phyloP scores from a whole-genome alignment of 2,113 vertebrate species.

The Emydocephalus ijimae region DNA sequence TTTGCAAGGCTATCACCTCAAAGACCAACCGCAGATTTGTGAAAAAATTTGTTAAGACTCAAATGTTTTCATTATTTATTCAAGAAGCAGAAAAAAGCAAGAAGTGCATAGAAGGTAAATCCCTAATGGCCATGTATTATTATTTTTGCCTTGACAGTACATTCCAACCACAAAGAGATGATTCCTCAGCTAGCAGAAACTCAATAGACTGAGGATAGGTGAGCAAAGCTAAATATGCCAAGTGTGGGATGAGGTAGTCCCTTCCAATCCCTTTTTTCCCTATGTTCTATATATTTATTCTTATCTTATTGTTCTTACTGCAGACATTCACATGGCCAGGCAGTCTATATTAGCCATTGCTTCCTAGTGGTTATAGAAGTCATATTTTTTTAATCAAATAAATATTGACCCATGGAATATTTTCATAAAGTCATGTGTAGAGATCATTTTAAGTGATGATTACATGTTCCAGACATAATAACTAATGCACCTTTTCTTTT shows the following conservation, averaged over 20 bases:
- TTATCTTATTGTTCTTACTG: background rate
- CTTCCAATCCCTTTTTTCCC: background rate
- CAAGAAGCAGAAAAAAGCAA: constrained; percentile 86
- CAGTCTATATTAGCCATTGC: background rate
- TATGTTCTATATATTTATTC: background rate
- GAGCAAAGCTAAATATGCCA: background rate
- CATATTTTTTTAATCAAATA: background rate
- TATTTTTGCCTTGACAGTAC: background rate
- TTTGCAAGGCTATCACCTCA: constrained; percentile 83
- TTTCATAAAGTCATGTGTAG: background rate
- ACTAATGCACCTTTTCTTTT: constrained; percentile 18
- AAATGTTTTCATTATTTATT: constrained; percentile 95
- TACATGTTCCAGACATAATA: background rate
- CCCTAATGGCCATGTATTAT: no score
- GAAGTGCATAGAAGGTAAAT: constrained; percentile 78
- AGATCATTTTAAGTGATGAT: background rate
- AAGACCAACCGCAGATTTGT: constrained; percentile 79
- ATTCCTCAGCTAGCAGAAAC: background rate
- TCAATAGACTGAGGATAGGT: background rate
- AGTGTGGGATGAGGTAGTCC: background rate
- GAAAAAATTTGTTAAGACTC: constrained; percentile 88
- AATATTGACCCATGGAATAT: background rate
- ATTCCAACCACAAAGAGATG: background rate
- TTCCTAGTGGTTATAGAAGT: background rate
- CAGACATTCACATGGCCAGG: background rate